These are phyloP conservation scores for Monomorium pharaonis DNA, from an alignment of 1,140 invertebrate species.

Conservation along the genomic window DNA sequence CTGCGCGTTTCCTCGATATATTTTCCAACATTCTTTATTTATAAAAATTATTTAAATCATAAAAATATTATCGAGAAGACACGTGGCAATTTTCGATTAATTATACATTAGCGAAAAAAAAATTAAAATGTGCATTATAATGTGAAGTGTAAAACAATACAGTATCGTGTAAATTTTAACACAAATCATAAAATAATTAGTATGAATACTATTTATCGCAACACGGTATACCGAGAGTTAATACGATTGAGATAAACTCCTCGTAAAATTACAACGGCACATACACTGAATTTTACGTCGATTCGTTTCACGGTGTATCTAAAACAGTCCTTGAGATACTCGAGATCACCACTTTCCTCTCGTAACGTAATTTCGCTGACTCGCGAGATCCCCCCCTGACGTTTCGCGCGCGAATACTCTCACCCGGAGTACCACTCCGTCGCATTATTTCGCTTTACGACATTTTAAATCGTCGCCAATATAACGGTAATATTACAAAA, in stretches of 20 bases:
- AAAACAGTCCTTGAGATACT: neutral
- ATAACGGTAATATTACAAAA: conserved; percentile 38
- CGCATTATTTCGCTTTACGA: conserved; percentile 39
- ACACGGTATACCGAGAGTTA: neutral
- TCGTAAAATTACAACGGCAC: neutral
- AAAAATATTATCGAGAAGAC: neutral
- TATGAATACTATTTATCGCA: neutral
- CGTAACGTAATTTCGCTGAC: neutral
- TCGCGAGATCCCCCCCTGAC: neutral
- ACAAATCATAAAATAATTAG: neutral
- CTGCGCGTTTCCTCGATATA: neutral
- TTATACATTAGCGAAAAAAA: neutral
- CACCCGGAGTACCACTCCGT: neutral
- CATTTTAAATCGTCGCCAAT: conserved; percentile 43
- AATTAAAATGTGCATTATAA: neutral
- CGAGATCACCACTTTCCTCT: neutral
- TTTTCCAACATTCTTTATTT: neutral
- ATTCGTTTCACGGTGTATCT: neutral
- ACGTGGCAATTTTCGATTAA: neutral
- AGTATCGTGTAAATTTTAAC: neutral
- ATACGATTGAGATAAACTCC: neutral
- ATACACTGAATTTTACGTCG: neutral
- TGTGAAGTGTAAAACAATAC: too few species aligned
- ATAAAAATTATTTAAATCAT: neutral
- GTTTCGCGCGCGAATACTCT: conserved; percentile 22